Base-by-base conservation (phyloP, 1,140 invertebrate genomes). In the Lasaia peninsularis region DNA sequence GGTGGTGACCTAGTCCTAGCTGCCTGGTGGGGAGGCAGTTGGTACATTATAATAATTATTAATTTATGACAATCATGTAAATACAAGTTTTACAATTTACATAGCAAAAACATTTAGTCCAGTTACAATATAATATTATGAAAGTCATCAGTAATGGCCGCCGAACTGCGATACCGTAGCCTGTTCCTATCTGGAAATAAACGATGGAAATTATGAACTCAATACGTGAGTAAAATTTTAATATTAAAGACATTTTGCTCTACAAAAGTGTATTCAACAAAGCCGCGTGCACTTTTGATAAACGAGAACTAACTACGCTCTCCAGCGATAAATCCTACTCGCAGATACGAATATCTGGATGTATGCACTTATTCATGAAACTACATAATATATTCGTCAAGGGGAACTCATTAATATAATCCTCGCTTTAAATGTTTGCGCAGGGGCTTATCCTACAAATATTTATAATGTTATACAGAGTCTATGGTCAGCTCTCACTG, bases 251-350 rank as follows among this genome's bases (percentile, higher is more conserved):
- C 37, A 44, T 44, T 44, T 44, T 18, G 18, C 37, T 44, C 37
- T 18, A 16, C 37, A 18, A 44, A 44, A 37, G 34, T 37, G 18
- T 44, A 44, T 56, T 20, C 50, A 48, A 56, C 10, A 60, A 54
- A 44, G 40, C 51, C 60, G 56, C 24, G 50, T 58, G 60, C 60
- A 62, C 28, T 44, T 44, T 57, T 69, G 55, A 56, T 58, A 63
- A 56, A 58, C 24, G 44, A 58, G 37, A 49, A 62, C 56, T 58
- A 63, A 63, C 61, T 63, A 48, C 48, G 61, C 37, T 44, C 61
- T 63, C 56, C 52, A 63, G 61, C 56, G 58, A 63, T 63, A 63
- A 63, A 63, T 63, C 56, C 52, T 63, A 24, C 56, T 44, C 40
- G 50, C 34, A 59, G 61, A 44, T 44, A 44, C 37, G 16, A 44